Percentiles rank a stretch among this genome's conserved stretches.
Evolutionary conservation across 2,113 vertebrate species (phyloP).

Genomic region (Leucoraja erinaceus): DNA sequence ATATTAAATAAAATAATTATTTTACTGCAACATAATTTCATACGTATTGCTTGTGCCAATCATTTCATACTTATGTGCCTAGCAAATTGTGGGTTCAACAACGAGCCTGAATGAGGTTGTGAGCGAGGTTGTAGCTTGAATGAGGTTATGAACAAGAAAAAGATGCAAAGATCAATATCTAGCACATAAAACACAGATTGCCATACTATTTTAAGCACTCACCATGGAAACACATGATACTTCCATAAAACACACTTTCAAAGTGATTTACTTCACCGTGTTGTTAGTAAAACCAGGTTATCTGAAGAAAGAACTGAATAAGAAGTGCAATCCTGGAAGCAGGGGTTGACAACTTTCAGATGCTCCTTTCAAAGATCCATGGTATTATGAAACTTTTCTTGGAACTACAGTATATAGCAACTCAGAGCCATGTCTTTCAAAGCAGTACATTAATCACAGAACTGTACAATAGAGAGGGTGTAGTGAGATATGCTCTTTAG

Average conservation of each 20-base stretch:
- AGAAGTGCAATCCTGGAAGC: not conserved
- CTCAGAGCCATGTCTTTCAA: not conserved
- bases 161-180: not conserved
- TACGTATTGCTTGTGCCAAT: not conserved
- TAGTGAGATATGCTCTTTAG: slow-evolving; percentile 9
- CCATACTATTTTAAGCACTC: slow-evolving; percentile 3
- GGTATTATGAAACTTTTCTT: not conserved
- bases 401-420: not conserved
- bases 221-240: not conserved
- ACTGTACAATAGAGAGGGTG: slow-evolving; percentile 17
- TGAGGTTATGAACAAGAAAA: not conserved
- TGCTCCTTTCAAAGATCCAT: not conserved
- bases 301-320: not conserved
- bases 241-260: slow-evolving; percentile 2
- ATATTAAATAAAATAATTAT: not conserved
- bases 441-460: slow-evolving; percentile 28
- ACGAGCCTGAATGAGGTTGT: not conserved
- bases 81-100: not conserved
- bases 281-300: not conserved
- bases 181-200: not conserved
- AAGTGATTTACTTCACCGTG: not conserved
- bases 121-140: not conserved
- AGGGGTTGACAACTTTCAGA: not conserved
- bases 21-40: not conserved
- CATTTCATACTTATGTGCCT: not conserved